Base-by-base conservation (phyloP, 2,888 invertebrate species). In the Dolichopus griseipennis region DNA sequence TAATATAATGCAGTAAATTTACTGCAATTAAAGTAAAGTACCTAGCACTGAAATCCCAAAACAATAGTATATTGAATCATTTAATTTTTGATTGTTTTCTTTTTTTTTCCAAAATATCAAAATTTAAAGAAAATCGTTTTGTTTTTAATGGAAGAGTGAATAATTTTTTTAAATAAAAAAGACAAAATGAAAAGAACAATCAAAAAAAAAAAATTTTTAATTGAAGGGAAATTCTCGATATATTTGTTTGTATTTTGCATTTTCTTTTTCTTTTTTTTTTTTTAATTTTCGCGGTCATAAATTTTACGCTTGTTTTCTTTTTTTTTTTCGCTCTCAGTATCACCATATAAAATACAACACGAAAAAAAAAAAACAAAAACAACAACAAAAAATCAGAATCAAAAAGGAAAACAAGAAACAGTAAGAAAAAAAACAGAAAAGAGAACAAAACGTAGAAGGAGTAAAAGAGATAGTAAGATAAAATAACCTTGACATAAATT, bases 221-320 rank as follows among this genome's bases (percentile, higher is more conserved):
- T 52, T 52, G 52, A 52, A 52, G 52, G 52, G 52, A 52, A 12
- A 52, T 52, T 52, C 15, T 15, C 5, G 5, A 12, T 52, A 18
- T 52, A 18, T 52, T 52, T 52, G 3, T n/a, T 52, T 52, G 8
- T 18, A 10, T 37, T 34, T 52, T 15, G 52, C 15, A n/a, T 52
- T 52, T n/a, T 52, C 52, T 52, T 52, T 52, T 52, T 52, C 18
- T 52, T 52, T 52, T 52, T n/a, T 52, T 52, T 52, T 12, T 52
- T 52, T 7, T 52, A 52, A 52, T 52, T 52, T 52, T 52, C 52
- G 52, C 52, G 52, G 52, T 52, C 52, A 52, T 52, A 52, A 52
- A 52, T 52, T 52, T 52, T 52, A 52, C 52, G 52, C 52, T 52
- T 52, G 18, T 52, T 52, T 52, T 52, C 52, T 52, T 52, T 52